Evolutionary conservation across 2,797 vertebrate species (phyloP).

Genomic region (Tapirus indicus): DNA sequence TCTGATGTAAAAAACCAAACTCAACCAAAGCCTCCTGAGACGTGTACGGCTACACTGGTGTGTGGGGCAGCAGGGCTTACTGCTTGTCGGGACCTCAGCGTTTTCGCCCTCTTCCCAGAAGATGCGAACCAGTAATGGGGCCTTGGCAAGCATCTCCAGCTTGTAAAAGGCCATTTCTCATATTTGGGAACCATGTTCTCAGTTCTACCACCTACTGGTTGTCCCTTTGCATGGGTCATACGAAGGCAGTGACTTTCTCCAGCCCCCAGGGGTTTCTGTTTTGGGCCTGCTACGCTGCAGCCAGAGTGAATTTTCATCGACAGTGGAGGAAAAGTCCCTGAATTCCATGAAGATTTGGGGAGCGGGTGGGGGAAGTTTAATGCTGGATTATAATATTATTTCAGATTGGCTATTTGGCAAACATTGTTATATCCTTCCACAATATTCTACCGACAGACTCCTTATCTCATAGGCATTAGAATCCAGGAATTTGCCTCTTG

Average conservation of each 20-base stretch:
- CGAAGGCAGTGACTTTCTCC: neutral
- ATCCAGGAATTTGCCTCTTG: neutral
- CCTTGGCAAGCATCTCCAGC: neutral
- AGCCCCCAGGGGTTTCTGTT: neutral
- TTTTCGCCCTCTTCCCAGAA: neutral
- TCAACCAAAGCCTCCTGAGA: neutral
- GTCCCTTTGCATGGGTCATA: rapidly evolving
- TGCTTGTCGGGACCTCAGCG: neutral
- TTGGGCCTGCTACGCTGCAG: too few species aligned
- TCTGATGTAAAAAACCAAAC: neutral
- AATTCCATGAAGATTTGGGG: neutral
- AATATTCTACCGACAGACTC: rapidly evolving
- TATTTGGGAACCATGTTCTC: neutral
- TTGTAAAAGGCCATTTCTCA: neutral
- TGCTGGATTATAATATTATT: rapidly evolving
- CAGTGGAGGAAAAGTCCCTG: neutral
- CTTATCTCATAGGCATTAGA: rapidly evolving
- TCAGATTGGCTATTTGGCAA: rapidly evolving
- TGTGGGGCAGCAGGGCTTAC: rapidly evolving
- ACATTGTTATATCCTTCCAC: rapidly evolving
- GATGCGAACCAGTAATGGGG: rapidly evolving
- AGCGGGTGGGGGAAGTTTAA: neutral
- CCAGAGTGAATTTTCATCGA: neutral
- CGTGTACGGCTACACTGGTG: rapidly evolving
- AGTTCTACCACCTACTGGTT: neutral